Base-by-base conservation (phyloP, 2,888 invertebrate species). In the Agriopis leucophaearia region DNA sequence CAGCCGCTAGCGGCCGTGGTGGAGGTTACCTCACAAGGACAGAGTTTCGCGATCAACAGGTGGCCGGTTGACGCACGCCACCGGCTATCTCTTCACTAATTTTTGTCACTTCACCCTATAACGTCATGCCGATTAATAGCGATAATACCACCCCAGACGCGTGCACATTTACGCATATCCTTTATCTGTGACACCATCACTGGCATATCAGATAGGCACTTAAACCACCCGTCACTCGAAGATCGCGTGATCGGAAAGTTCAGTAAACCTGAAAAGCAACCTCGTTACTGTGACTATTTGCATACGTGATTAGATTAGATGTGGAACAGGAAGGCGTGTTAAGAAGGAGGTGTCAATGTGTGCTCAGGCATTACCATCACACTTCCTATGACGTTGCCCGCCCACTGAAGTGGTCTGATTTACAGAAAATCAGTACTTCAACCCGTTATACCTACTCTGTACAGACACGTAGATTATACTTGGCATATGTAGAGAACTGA, bases 1-100 rank as follows among this genome's bases (percentile, higher is more conserved):
- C 76, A 66, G 69, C 75, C 69, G 69, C 78, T 76, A 74, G 76
- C 81, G 83, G 83, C 85, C 78, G 47, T 77, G 81, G 82, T 72
- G 81, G 83, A 87, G 91, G 92, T 88, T 89, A 86, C 80, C 87
- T 77, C 86, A 86, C 92, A 92, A 93, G 92, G 93, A 83, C 91
- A 87, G 74, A 74, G 76, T 78, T 81, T 83, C 72, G 78, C 82
- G 81, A 81, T 83, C 92, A 91, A 93, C 92, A 92, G 91, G 92
- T 92, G 88, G 81, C 76, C 80, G 79, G 71, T 79, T 90, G 90
- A 91, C 91, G 91, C 91, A 89, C 82, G 74, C 76, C 77, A 69
- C 76, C 77, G 69, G 70, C 74, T 72, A 76, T 78, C 79, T 82
- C 84, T 76, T 80, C 74, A 79, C 73, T 74, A 78, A 81, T 84